These are phyloP conservation scores for Acleris laterana DNA, from an alignment of 2,888 invertebrate species.

Conservation along the genomic window DNA sequence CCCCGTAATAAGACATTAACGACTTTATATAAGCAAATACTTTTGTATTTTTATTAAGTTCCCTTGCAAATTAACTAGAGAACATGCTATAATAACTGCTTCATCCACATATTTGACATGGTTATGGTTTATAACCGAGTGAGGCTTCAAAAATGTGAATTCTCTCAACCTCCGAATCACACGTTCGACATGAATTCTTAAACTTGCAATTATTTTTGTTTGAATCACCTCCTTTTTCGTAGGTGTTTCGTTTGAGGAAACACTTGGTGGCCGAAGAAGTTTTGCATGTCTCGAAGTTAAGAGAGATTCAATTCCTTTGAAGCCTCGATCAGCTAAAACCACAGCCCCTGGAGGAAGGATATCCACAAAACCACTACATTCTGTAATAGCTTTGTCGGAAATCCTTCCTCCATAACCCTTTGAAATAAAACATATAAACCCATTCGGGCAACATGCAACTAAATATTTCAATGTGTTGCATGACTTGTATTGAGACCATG, in stretches of 20 bases:
- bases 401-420: conserved; percentile 4
- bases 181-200: conserved; percentile 6
- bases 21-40: too few relatives aligned
- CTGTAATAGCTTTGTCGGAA: background rate
- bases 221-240: background rate
- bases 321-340: too few relatives aligned
- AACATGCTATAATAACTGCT: conserved; percentile 13
- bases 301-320: conserved; percentile 5
- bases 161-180: conserved; percentile 10
- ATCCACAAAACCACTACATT: background rate
- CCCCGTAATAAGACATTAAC: too few relatives aligned
- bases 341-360: background rate
- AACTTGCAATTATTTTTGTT: background rate
- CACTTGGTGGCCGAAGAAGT: background rate
- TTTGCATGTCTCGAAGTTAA: background rate
- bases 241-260: background rate
- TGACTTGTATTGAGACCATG: background rate
- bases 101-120: conserved; percentile 7
- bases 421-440: background rate
- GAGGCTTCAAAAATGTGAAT: conserved; percentile 9
- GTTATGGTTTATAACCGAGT: conserved; percentile 10
- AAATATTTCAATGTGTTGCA: conserved; percentile 5
- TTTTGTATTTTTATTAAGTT: conserved; percentile 8
- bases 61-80: background rate
- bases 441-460: too few relatives aligned